phyloP scores from a whole-genome alignment of 2,113 vertebrate species.

The Tauraco erythrolophus region DNA sequence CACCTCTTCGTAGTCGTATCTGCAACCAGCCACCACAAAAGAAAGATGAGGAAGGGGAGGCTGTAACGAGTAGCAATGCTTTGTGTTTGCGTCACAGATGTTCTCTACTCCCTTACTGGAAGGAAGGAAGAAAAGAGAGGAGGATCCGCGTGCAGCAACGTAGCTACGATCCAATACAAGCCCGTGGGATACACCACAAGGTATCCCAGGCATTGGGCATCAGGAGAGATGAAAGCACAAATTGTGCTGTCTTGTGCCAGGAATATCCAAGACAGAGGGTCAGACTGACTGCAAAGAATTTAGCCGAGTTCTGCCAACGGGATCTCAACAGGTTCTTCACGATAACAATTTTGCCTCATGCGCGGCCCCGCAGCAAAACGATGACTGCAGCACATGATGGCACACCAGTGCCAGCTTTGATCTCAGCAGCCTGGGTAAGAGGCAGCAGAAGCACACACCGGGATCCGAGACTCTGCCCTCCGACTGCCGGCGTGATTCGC shows the following conservation, averaged over 20 bases:
- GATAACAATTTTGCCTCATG: background rate
- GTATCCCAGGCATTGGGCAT: accelerated
- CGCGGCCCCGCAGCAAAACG: background rate
- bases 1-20: conserved; percentile 98
- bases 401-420: background rate
- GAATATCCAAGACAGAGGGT: background rate
- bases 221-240: background rate
- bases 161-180: background rate
- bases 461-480: accelerated
- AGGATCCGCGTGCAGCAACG: background rate
- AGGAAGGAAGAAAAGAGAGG: too few species aligned
- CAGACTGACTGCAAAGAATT: background rate
- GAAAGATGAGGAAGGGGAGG: background rate
- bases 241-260: background rate
- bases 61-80: accelerated
- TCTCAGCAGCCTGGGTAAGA: accelerated
- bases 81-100: background rate
- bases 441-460: accelerated
- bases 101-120: background rate
- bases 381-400: background rate
- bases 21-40: conserved; percentile 42
- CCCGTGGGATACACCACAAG: background rate
- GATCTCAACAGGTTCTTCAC: background rate
- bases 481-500: accelerated
- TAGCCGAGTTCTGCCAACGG: background rate